phyloP scores from a whole-genome alignment of 2,797 vertebrate species.

The Vespertilio murinus region DNA sequence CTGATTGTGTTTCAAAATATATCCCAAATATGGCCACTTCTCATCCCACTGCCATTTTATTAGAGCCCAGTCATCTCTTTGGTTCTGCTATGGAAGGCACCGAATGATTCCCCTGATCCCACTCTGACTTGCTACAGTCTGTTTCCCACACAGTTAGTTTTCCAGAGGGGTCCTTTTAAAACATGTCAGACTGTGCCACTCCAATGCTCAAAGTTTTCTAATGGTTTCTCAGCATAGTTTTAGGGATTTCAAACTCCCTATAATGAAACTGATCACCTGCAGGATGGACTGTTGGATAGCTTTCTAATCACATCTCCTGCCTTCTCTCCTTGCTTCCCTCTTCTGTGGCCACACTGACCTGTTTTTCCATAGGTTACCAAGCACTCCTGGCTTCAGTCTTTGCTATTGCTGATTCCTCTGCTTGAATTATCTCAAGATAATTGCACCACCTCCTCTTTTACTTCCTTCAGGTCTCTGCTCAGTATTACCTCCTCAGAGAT shows the following conservation, averaged over 20 bases:
- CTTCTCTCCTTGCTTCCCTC: not conserved
- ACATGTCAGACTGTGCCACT: not conserved
- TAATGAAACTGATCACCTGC: not conserved
- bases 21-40: not conserved
- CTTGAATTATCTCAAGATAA: not conserved
- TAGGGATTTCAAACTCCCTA: not conserved
- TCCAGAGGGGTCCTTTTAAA: not conserved
- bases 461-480: not conserved
- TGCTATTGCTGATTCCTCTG: not conserved
- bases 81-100: not conserved
- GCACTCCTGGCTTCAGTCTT: not conserved
- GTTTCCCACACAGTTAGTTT: not conserved
- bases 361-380: not conserved
- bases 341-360: not conserved
- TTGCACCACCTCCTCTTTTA: not conserved
- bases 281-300: too few relatives aligned
- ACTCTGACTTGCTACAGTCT: not conserved
- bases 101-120: not conserved
- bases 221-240: not conserved
- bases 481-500: not conserved
- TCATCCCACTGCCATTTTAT: not conserved
- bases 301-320: not conserved
- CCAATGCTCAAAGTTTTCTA: not conserved
- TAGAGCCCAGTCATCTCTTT: not conserved
- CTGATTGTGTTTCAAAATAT: not conserved